Evolutionary conservation across 2,113 vertebrate species (phyloP).

Genomic region (Odontophorus gujanensis): DNA sequence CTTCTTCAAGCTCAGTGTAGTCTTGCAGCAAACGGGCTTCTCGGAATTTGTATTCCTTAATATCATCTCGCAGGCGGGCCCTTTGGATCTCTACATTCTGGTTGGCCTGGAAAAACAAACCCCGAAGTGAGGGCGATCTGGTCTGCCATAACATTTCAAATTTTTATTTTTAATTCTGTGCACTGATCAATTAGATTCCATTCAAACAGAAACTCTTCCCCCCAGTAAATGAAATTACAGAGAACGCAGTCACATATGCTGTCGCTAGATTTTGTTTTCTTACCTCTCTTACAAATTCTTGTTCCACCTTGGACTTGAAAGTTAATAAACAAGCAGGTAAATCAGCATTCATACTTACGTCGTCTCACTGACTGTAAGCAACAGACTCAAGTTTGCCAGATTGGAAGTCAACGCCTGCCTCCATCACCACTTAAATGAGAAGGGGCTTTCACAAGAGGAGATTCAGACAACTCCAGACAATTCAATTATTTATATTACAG

Average conservation of each 20-base stretch:
- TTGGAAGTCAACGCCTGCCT: neutral
- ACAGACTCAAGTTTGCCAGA: neutral
- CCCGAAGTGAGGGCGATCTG: neutral
- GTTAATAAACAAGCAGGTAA: neutral
- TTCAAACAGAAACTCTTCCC: neutral
- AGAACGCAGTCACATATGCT: neutral
- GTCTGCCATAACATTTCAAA: neutral
- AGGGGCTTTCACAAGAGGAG: neutral
- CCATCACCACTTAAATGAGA: neutral
- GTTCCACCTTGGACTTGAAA: neutral
- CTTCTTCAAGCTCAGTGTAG: constrained; percentile 96
- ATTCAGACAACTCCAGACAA: neutral
- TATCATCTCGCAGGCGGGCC: constrained; percentile 91
- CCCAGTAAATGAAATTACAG: neutral
- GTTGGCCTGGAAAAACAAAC: constrained; percentile 78
- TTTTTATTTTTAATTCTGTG: neutral
- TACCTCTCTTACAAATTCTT: neutral
- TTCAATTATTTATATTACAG: neutral
- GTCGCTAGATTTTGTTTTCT: neutral
- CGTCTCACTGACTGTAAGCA: neutral
- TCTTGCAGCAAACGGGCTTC: constrained; percentile 95
- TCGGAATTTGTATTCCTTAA: constrained; percentile 95
- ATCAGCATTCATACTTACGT: neutral
- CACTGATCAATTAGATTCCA: neutral
- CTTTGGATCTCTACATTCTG: constrained; percentile 91